Percentiles rank a stretch among this genome's conserved stretches.
These are phyloP conservation scores for Ips nitidus DNA, from an alignment of 1,140 invertebrate genomes.

Conservation along the genomic window DNA sequence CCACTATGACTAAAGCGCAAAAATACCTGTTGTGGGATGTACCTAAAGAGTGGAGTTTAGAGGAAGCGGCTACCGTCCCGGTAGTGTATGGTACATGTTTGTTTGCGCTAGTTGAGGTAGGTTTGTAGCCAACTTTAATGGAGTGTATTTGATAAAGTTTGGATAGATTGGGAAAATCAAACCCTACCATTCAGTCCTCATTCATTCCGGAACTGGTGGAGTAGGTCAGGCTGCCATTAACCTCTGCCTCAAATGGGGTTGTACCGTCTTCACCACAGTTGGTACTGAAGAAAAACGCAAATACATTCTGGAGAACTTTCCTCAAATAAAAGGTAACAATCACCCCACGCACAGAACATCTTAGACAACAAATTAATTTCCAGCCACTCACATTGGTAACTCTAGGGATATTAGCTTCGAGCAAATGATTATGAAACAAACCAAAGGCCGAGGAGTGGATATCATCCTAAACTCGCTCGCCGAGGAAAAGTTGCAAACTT, in stretches of 20 bases:
- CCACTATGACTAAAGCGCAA: slow-evolving; percentile 64
- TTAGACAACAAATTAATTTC: slow-evolving; percentile 7
- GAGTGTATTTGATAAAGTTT: background rate
- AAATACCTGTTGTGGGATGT: slow-evolving; percentile 71
- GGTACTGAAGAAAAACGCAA: slow-evolving; percentile 73
- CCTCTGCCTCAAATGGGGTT: slow-evolving; percentile 70
- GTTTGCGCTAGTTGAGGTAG: slow-evolving; percentile 67
- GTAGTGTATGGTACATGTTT: slow-evolving; percentile 83
- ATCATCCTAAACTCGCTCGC: slow-evolving; percentile 68
- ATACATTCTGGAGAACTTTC: slow-evolving; percentile 70
- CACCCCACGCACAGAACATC: background rate
- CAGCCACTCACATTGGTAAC: slow-evolving; percentile 59
- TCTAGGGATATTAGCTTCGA: slow-evolving; percentile 66
- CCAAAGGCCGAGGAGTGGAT: slow-evolving; percentile 66
- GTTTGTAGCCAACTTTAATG: slow-evolving; percentile 9
- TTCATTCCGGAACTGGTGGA: slow-evolving; percentile 85
- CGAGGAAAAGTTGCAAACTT: slow-evolving; percentile 71
- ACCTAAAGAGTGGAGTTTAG: slow-evolving; percentile 78
- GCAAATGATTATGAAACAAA: slow-evolving; percentile 59
- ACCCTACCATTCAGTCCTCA: slow-evolving; percentile 48
- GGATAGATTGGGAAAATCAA: slow-evolving; percentile 35
- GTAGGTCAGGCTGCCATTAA: slow-evolving; percentile 86
- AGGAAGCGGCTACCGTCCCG: slow-evolving; percentile 87
- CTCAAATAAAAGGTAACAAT: slow-evolving; percentile 59
- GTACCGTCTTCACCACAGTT: slow-evolving; percentile 74